Evolutionary conservation across 1,140 invertebrate species (phyloP).

Genomic region (Bombus picipes): DNA sequence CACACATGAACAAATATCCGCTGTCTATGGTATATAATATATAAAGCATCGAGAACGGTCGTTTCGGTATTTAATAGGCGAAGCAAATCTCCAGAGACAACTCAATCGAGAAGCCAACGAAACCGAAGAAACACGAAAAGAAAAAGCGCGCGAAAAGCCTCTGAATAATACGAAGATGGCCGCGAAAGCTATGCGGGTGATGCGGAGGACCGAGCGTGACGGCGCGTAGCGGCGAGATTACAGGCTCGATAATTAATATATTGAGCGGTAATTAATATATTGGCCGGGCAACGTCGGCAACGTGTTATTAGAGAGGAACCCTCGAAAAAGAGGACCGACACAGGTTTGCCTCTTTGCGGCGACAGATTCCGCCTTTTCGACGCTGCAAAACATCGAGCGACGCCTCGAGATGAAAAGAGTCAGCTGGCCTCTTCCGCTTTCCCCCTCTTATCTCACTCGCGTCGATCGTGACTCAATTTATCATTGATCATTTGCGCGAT

Average conservation of each 20-base stretch:
- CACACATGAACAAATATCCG: no score
- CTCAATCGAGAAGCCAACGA: background rate
- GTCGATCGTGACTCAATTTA: slow-evolving; percentile 67
- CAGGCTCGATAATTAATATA: slow-evolving; percentile 80
- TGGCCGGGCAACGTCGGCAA: slow-evolving; percentile 67
- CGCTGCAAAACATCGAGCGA: background rate
- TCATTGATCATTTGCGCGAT: slow-evolving; percentile 69
- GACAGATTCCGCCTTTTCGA: slow-evolving; percentile 65
- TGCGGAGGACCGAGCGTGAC: slow-evolving; percentile 22
- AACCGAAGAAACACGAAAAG: background rate
- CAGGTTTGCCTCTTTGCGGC: slow-evolving; percentile 52
- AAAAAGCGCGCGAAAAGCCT: no score
- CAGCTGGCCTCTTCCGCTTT: slow-evolving; percentile 4
- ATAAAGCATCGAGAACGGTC: no score
- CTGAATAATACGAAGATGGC: background rate
- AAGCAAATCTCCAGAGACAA: background rate
- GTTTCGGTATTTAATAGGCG: no score
- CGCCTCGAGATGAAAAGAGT: background rate
- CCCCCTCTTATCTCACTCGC: background rate
- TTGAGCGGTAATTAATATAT: slow-evolving; percentile 81
- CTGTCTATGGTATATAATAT: no score
- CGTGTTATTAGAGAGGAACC: slow-evolving; percentile 75
- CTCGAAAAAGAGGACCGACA: background rate
- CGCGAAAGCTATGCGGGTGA: background rate
- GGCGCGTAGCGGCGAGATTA: slow-evolving; percentile 71